These are phyloP conservation scores for Castor canadensis DNA, from an alignment of 2,113 vertebrate species.

Conservation along the genomic window DNA sequence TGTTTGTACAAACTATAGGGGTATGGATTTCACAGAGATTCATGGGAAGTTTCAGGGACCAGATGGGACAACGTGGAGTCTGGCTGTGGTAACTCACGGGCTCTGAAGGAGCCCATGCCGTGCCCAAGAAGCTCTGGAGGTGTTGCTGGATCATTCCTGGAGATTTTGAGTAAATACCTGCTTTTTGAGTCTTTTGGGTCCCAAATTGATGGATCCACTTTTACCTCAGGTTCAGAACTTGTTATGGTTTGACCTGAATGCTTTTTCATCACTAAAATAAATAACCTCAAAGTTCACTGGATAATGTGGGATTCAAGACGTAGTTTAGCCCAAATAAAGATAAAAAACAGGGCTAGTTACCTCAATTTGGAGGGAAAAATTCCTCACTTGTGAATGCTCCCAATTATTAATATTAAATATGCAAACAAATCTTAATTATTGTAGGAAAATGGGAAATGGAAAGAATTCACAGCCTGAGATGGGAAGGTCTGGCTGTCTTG, in stretches of 20 bases:
- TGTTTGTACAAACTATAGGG: not conserved
- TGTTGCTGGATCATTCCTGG: constrained; percentile 42
- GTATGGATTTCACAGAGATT: constrained; percentile 15
- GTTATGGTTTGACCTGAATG: not conserved
- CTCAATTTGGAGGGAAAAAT: constrained; percentile 44
- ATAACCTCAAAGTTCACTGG: constrained; percentile 26
- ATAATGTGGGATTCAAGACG: constrained; percentile 35
- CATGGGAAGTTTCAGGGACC: not conserved
- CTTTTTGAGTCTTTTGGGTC: not conserved
- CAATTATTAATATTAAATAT: not conserved
- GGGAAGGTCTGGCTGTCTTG: not conserved
- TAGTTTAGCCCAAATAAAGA: constrained; percentile 59
- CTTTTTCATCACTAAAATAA: constrained; percentile 43
- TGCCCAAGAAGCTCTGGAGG: constrained; percentile 26
- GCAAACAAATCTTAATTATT: not conserved
- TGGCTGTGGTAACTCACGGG: not conserved
- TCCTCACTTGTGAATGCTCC: not conserved
- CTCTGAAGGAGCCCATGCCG: not conserved
- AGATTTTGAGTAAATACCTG: not conserved
- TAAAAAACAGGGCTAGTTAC: constrained; percentile 34
- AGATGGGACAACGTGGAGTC: not conserved
- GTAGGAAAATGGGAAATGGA: not conserved
- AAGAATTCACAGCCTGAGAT: not conserved
- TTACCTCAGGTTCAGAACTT: constrained; percentile 8
- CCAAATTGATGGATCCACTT: not conserved